Evolutionary conservation across 2,113 vertebrate genomes (phyloP).

Genomic region (Etia nguti): DNA sequence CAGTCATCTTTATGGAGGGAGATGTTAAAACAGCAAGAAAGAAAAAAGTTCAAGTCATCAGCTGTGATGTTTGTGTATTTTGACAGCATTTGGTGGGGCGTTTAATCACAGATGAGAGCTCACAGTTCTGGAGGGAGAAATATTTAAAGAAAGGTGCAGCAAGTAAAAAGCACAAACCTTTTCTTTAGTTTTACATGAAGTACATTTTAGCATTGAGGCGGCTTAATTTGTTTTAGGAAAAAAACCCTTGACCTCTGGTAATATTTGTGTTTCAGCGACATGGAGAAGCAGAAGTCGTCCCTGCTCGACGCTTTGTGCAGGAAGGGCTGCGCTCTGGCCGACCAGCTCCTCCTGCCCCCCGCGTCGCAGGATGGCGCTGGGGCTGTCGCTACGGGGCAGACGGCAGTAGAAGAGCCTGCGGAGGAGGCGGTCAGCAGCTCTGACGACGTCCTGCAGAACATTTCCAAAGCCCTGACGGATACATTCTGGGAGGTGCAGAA

Average conservation of each 20-base stretch:
- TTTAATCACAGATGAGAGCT: background rate
- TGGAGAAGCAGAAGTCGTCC: conserved; percentile 95
- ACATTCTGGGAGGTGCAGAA: conserved; percentile 95
- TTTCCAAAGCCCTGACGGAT: conserved; percentile 77
- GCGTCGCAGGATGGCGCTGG: conserved; percentile 75
- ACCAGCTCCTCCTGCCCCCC: conserved; percentile 82
- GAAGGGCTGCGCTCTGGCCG: conserved; percentile 88
- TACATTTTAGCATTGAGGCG: background rate
- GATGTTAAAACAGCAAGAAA: background rate
- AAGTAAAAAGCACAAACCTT: background rate
- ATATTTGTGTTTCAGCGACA: conserved; percentile 77
- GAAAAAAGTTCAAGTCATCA: background rate
- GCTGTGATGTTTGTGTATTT: background rate
- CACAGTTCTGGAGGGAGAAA: background rate
- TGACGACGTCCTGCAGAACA: conserved; percentile 76
- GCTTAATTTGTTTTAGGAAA: background rate
- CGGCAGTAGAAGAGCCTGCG: background rate
- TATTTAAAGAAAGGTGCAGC: background rate
- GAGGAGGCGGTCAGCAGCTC: conserved; percentile 72
- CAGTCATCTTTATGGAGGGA: background rate
- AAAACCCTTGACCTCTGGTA: background rate
- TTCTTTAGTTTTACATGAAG: background rate
- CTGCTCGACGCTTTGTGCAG: conserved; percentile 91
- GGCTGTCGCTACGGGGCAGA: conserved; percentile 28
- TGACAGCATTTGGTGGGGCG: too few species aligned